Evolutionary conservation across 2,113 vertebrate species (phyloP).

Genomic region (Podarcis cretensis): DNA sequence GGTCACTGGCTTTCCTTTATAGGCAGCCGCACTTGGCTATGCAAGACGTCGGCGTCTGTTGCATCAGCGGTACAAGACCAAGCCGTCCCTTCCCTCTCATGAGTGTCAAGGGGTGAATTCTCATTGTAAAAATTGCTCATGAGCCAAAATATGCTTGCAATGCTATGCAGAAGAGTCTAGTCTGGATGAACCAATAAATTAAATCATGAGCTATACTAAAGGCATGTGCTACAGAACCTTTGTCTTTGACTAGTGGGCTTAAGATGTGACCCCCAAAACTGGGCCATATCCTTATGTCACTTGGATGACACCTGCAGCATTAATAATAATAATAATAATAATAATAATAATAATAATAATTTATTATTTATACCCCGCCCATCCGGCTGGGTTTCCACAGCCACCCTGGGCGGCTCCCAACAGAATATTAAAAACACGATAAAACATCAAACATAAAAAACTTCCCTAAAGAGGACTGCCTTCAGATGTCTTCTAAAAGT

Average conservation of each 20-base stretch:
- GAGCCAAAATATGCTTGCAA: constrained; percentile 36
- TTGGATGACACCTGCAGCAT: neutral
- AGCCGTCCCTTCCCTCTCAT: constrained; percentile 48
- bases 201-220: neutral
- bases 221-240: too few relatives aligned
- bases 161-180: neutral
- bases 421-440: too few relatives aligned
- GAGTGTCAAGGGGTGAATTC: constrained; percentile 37
- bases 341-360: too few relatives aligned
- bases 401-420: too few relatives aligned
- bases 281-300: neutral
- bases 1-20: constrained; percentile 56
- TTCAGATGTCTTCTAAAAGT: too few relatives aligned
- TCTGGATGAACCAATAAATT: neutral
- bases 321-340: neutral
- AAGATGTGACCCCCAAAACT: neutral
- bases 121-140: constrained; percentile 50
- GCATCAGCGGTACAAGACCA: constrained; percentile 48
- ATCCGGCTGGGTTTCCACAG: too few relatives aligned
- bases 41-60: constrained; percentile 65
- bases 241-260: neutral
- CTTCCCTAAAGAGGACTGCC: too few relatives aligned
- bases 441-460: too few relatives aligned
- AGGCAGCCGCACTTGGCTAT: constrained; percentile 53
- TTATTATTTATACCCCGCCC: too few relatives aligned